These are phyloP conservation scores for Mesitornis unicolor DNA, from an alignment of 2,113 vertebrate genomes.

Conservation along the genomic window DNA sequence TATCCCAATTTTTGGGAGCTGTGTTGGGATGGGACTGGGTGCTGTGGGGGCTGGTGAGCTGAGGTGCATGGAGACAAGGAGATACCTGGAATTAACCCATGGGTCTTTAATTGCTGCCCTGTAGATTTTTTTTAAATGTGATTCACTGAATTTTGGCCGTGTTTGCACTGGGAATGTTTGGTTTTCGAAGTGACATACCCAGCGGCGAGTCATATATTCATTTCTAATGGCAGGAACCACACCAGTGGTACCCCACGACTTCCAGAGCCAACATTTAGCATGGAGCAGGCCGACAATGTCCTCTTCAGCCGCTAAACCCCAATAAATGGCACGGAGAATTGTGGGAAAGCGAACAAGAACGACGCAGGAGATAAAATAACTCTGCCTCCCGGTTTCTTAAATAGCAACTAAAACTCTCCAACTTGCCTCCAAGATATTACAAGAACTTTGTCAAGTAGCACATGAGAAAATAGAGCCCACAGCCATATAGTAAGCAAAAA, in stretches of 20 bases:
- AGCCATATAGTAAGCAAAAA: slow-evolving; percentile 85
- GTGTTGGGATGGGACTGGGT: no score
- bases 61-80: no score
- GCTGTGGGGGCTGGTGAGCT: neutral
- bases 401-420: slow-evolving; percentile 74
- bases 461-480: slow-evolving; percentile 84
- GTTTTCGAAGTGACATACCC: neutral
- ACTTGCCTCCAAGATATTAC: slow-evolving; percentile 85
- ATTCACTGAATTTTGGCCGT: neutral
- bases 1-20: no score
- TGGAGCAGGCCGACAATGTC: neutral
- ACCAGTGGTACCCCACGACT: neutral
- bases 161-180: neutral
- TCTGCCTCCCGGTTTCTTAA: slow-evolving; percentile 63
- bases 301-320: neutral
- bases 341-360: neutral
- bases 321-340: neutral
- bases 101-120: neutral
- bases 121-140: neutral
- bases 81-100: neutral
- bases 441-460: slow-evolving; percentile 88
- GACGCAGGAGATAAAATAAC: slow-evolving; percentile 52
- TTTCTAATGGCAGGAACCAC: neutral
- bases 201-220: neutral
- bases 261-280: neutral